Evolutionary conservation across 2,888 invertebrate species (phyloP).

Genomic region (Chrysotoxum bicinctum): DNA sequence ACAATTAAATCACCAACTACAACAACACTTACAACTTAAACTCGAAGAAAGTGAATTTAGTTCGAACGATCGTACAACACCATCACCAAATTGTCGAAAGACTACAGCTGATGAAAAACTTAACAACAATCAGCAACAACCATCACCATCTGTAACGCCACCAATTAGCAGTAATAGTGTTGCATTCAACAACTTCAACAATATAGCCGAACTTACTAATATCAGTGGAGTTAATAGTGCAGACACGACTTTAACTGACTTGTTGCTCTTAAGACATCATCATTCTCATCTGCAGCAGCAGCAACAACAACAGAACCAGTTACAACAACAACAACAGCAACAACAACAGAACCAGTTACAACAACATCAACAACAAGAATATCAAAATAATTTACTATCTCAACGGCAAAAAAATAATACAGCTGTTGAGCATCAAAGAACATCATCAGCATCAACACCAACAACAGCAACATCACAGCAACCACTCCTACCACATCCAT

Average conservation of each 20-base stretch:
- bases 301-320: conserved; percentile 49
- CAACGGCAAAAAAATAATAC: conserved; percentile 45
- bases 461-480: conserved; percentile 43
- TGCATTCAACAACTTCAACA: conserved; percentile 41
- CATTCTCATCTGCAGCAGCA: conserved; percentile 73
- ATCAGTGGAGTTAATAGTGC: conserved; percentile 27
- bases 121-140: conserved; percentile 20
- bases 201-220: conserved; percentile 38
- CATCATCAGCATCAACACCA: conserved; percentile 73
- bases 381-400: conserved; percentile 45
- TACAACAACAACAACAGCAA: conserved; percentile 58
- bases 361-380: conserved; percentile 62
- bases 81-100: conserved; percentile 51
- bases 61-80: conserved; percentile 65
- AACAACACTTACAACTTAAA: conserved; percentile 55
- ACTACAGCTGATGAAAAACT: conserved; percentile 29
- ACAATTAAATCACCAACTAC: conserved; percentile 39
- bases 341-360: conserved; percentile 43
- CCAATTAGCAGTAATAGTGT: neutral
- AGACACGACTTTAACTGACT: conserved; percentile 62
- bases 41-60: conserved; percentile 58
- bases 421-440: conserved; percentile 44
- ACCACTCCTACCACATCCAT: conserved; percentile 58
- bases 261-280: conserved; percentile 74
- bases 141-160: conserved; percentile 49